Percentiles rank a stretch among this genome's conserved stretches.
Evolutionary conservation across 2,888 invertebrate species (phyloP).

Genomic region (Hylaea fasciaria): DNA sequence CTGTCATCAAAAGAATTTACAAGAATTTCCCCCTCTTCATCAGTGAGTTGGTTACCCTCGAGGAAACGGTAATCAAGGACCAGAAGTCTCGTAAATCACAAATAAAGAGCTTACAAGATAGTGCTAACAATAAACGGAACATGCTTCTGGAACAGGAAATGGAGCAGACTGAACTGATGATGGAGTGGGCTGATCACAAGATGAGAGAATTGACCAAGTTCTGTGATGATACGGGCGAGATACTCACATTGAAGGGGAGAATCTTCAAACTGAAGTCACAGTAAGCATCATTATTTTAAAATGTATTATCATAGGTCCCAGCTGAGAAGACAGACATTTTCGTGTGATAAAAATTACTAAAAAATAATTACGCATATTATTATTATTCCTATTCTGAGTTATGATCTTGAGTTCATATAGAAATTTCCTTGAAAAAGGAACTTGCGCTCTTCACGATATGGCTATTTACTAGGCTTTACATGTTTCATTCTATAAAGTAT

Average conservation of each 20-base stretch:
- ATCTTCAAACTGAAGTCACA: constrained; percentile 78
- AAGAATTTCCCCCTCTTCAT: constrained; percentile 64
- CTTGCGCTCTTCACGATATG: too few species aligned
- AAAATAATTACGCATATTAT: too few species aligned
- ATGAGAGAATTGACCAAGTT: constrained; percentile 65
- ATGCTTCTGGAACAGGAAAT: constrained; percentile 70
- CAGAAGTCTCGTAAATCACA: constrained; percentile 56
- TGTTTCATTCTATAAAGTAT: too few species aligned
- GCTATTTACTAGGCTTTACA: too few species aligned
- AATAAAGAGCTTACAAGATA: constrained; percentile 64
- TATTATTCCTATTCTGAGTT: too few species aligned
- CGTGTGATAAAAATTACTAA: too few species aligned
- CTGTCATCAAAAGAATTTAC: constrained; percentile 69
- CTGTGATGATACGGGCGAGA: constrained; percentile 65
- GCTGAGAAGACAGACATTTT: too few species aligned
- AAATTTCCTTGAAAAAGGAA: too few species aligned
- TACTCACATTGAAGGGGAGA: constrained; percentile 68
- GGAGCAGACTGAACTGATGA: constrained; percentile 74
- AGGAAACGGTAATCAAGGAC: constrained; percentile 42
- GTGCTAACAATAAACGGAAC: constrained; percentile 67
- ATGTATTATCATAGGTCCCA: too few species aligned
- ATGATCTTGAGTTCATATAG: too few species aligned
- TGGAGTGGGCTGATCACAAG: constrained; percentile 76
- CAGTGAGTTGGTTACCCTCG: constrained; percentile 62
- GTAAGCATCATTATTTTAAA: constrained; percentile 53